These are phyloP conservation scores for Cordilura impudica DNA, from an alignment of 2,888 invertebrate genomes.

Conservation along the genomic window DNA sequence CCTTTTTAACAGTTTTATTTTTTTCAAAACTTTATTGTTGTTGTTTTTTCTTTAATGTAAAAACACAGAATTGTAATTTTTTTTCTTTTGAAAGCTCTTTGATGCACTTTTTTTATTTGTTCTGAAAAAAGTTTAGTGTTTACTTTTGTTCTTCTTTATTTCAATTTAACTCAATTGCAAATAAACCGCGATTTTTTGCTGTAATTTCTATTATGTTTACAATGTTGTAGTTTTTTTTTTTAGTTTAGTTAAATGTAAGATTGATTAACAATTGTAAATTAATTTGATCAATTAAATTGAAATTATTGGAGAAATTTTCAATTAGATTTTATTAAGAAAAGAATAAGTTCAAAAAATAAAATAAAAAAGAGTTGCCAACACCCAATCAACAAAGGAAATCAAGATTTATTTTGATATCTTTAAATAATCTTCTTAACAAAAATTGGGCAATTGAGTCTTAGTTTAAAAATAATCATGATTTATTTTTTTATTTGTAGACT, in stretches of 20 bases:
- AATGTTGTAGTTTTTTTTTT: background rate
- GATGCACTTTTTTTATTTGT: too few relatives aligned
- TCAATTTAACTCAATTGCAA: background rate
- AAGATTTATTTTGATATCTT: too few relatives aligned
- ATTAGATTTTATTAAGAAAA: background rate
- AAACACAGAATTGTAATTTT: background rate
- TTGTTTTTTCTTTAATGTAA: slow-evolving; percentile 43
- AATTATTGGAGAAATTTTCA: background rate
- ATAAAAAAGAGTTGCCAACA: too few relatives aligned
- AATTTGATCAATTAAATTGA: background rate
- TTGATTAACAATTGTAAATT: background rate
- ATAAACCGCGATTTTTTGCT: background rate
- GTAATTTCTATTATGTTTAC: background rate
- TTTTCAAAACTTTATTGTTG: slow-evolving; percentile 8
- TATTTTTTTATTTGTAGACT: too few relatives aligned
- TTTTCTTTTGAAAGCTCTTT: too few relatives aligned
- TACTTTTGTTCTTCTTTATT: background rate
- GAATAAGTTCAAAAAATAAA: too few relatives aligned
- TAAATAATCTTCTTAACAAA: too few relatives aligned
- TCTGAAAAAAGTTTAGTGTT: background rate
- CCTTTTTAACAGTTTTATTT: slow-evolving; percentile 52
- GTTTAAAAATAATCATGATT: too few relatives aligned
- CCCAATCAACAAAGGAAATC: too few relatives aligned
- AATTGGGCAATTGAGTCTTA: too few relatives aligned
- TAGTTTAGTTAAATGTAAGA: background rate